Evolutionary conservation across 2,888 invertebrate genomes (phyloP).

Genomic region (Sinhomidia bicolor): DNA sequence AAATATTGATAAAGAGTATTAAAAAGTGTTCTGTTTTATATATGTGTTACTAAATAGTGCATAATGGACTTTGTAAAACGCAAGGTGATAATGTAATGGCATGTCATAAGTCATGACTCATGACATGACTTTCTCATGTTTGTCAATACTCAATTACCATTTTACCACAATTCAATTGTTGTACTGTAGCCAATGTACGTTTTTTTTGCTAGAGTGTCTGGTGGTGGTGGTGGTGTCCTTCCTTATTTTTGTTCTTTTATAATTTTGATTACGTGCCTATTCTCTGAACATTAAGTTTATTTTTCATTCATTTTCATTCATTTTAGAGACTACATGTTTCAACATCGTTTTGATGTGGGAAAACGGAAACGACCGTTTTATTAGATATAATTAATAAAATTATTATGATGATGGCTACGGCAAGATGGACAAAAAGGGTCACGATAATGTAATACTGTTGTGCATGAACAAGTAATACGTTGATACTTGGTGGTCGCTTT

Average conservation of each 20-base stretch:
- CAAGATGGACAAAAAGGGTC: not conserved
- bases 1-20: no score
- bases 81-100: no score
- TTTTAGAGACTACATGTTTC: not conserved
- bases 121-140: constrained; percentile 37
- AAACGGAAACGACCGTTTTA: constrained; percentile 59
- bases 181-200: not conserved
- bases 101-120: no score
- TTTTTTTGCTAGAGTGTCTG: not conserved
- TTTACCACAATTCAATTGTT: not conserved
- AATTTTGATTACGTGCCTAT: not conserved
- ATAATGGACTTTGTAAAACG: no score
- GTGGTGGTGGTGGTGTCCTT: constrained; percentile 8
- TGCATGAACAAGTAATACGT: not conserved
- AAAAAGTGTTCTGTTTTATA: no score
- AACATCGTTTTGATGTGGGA: constrained; percentile 38
- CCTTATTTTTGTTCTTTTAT: constrained; percentile 16
- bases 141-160: constrained; percentile 39
- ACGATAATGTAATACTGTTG: no score
- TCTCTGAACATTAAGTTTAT: no score
- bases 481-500: not conserved
- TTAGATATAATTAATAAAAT: not conserved
- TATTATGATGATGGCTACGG: not conserved
- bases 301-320: not conserved
- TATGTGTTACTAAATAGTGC: no score